phyloP scores from a whole-genome alignment of 37 sponge, comb jelly and placozoan species.

The Beroe ovata region DNA sequence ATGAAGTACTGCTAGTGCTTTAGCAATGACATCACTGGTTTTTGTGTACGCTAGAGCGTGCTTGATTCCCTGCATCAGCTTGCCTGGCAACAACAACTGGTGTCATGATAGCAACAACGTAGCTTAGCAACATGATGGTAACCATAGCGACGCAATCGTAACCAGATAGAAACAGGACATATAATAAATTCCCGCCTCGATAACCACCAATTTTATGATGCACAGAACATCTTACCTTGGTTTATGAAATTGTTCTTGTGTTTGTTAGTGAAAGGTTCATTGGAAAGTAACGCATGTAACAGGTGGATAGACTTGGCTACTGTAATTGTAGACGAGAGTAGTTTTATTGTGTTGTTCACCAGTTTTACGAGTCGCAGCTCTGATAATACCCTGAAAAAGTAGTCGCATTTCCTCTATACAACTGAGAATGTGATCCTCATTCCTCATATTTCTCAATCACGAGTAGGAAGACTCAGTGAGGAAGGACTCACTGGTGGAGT shows the following conservation, averaged over 20 bases:
- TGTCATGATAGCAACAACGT: too few relatives aligned
- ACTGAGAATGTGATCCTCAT: too few relatives aligned
- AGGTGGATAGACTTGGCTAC: conserved; percentile 10
- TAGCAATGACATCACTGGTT: conserved; percentile 5
- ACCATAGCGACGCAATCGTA: too few relatives aligned
- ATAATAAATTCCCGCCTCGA: too few relatives aligned
- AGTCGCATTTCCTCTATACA: too few relatives aligned
- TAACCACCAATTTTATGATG: too few relatives aligned
- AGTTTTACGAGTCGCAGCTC: conserved; percentile 44
- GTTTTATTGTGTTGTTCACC: conserved; percentile 32
- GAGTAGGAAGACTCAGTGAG: too few relatives aligned
- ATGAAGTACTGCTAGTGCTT: background rate
- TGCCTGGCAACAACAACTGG: too few relatives aligned
- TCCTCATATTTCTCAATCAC: too few relatives aligned
- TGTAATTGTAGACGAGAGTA: conserved; percentile 30
- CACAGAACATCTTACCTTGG: conserved; percentile 60
- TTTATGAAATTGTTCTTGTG: background rate
- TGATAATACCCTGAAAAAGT: conserved; percentile 35
- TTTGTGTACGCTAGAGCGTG: conserved; percentile 59
- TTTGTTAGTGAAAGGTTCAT: conserved; percentile 18
- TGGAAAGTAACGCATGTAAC: background rate
- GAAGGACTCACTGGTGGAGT: conserved; percentile 15
- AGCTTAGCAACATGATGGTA: too few relatives aligned
- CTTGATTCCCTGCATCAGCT: conserved; percentile 52
- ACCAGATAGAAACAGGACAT: too few relatives aligned